A percentile compares a stretch with the other conserved stretches of the same genome.
Conservation (phyloP, 1,140 invertebrate species). For the Dendrolimus punctatus region DNA sequence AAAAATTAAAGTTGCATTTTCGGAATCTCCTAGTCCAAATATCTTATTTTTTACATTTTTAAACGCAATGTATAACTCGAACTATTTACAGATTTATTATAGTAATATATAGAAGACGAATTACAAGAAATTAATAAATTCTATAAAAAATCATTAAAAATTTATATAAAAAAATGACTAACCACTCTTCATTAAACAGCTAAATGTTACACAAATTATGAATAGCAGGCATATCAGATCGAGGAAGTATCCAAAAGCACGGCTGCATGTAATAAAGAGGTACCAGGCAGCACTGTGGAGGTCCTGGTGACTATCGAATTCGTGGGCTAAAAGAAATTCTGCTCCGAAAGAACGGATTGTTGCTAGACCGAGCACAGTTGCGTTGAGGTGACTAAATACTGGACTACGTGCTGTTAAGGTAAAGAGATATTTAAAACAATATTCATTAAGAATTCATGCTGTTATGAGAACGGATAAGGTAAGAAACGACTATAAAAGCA, state of each 20-base stretch:
- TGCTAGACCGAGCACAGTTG: constrained; percentile 85
- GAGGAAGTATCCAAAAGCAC: constrained; percentile 87
- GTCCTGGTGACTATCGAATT: constrained; percentile 80
- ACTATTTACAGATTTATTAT: no score
- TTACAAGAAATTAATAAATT: not conserved
- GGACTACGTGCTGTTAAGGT: constrained; percentile 79
- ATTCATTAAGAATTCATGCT: no score
- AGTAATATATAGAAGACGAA: no score
- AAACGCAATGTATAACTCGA: no score
- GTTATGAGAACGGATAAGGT: no score
- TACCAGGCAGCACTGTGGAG: constrained; percentile 82
- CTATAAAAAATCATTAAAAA: not conserved
- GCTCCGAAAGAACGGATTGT: constrained; percentile 85
- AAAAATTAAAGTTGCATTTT: no score
- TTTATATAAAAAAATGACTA: constrained; percentile 15
- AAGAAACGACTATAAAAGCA: no score
- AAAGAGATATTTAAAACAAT: not conserved
- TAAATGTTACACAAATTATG: constrained; percentile 79
- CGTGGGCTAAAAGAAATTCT: constrained; percentile 76
- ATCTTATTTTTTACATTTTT: no score
- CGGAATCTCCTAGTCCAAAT: no score
- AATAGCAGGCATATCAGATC: constrained; percentile 80
- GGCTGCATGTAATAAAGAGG: constrained; percentile 80
- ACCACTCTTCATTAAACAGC: constrained; percentile 70
- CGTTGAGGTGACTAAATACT: constrained; percentile 88